Evolutionary conservation across 2,888 invertebrate genomes (phyloP).

Genomic region (Aromia moschata): DNA sequence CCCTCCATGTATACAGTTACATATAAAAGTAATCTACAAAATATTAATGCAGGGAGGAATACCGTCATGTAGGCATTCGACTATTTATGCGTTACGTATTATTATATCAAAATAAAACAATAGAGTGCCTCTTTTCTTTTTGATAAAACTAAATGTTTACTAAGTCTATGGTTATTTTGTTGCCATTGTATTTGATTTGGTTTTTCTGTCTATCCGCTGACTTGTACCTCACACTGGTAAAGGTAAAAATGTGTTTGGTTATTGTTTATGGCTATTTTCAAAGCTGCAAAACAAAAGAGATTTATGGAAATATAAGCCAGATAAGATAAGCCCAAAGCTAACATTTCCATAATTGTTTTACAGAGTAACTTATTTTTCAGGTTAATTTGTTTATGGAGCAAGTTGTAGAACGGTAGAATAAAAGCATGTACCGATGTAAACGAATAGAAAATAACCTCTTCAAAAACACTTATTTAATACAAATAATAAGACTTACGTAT

Average conservation of each 20-base stretch:
- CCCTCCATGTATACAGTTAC: too few species aligned
- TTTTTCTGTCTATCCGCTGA: background rate
- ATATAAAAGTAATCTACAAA: too few species aligned
- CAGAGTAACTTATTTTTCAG: slow-evolving; percentile 28
- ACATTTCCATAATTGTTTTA: slow-evolving; percentile 30
- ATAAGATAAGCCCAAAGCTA: slow-evolving; percentile 10
- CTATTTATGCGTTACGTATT: too few species aligned
- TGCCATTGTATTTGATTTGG: background rate
- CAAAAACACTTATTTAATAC: slow-evolving; percentile 18
- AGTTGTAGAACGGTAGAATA: slow-evolving; percentile 4
- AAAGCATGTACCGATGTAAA: background rate
- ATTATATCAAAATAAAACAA: too few species aligned
- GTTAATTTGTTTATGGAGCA: slow-evolving; percentile 18
- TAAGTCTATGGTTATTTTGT: too few species aligned
- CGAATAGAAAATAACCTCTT: background rate
- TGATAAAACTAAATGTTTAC: too few species aligned
- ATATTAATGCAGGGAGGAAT: too few species aligned
- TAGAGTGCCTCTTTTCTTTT: too few species aligned
- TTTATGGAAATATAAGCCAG: slow-evolving; percentile 1
- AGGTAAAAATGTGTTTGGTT: slow-evolving; percentile 2
- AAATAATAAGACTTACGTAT: slow-evolving; percentile 45
- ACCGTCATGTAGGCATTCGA: too few species aligned
- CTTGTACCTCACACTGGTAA: too few species aligned
- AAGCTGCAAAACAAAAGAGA: background rate
- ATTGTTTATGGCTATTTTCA: background rate